Percentiles rank a stretch among this genome's conserved stretches.
Conservation (phyloP, 2,888 invertebrate genomes). For the Zele albiditarsus region DNA sequence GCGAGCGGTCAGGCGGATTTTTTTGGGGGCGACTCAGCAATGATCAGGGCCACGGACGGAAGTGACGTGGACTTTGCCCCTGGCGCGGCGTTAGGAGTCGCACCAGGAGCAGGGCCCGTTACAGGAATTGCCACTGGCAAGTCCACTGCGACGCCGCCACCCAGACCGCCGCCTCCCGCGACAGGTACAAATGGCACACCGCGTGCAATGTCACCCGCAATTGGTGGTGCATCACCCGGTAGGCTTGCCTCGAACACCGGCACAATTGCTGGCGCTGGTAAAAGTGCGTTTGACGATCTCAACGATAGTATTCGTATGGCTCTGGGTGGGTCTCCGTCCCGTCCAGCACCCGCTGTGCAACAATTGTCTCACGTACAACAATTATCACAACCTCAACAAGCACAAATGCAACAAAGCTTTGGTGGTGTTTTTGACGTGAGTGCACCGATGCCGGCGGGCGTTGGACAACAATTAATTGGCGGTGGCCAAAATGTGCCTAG, state of each 20-base stretch:
- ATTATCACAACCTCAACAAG: constrained; percentile 50
- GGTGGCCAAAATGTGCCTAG: constrained; percentile 57
- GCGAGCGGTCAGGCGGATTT: constrained; percentile 68
- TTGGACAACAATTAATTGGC: constrained; percentile 60
- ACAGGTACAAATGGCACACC: constrained; percentile 67
- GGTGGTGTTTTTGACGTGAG: constrained; percentile 41
- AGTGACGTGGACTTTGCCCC: constrained; percentile 60
- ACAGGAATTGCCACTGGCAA: constrained; percentile 59
- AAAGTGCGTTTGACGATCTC: constrained; percentile 81
- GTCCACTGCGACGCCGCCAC: constrained; percentile 71
- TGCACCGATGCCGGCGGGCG: constrained; percentile 51
- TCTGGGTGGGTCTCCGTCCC: constrained; percentile 78
- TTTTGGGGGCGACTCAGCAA: constrained; percentile 69
- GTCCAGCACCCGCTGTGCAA: constrained; percentile 63
- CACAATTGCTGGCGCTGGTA: constrained; percentile 74
- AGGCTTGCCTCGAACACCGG: constrained; percentile 74
- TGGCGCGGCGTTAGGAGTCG: constrained; percentile 50
- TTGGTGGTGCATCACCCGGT: constrained; percentile 68
- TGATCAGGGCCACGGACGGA: constrained; percentile 60
- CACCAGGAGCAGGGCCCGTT: constrained; percentile 59
- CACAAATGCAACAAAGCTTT: constrained; percentile 53
- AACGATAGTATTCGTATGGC: constrained; percentile 82
- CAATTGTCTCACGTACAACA: constrained; percentile 56
- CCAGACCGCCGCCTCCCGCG: constrained; percentile 72
- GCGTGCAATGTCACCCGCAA: constrained; percentile 69